A percentile compares a stretch with the other conserved stretches of the same genome.
These are phyloP conservation scores for Cryptus viduatorius DNA, from an alignment of 2,888 invertebrate species.

Conservation along the genomic window DNA sequence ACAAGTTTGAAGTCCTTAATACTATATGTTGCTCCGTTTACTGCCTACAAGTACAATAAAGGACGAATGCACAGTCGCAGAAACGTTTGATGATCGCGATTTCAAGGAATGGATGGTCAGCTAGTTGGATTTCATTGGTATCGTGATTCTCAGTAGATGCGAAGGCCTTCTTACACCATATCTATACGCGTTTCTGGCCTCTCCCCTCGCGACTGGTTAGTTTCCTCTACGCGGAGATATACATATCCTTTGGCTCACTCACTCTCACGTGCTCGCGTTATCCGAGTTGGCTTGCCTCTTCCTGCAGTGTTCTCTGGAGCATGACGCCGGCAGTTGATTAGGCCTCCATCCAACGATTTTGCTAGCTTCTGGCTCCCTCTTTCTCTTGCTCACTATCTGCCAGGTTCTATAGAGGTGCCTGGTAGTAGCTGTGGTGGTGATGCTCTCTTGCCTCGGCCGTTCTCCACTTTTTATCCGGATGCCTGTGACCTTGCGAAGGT, in stretches of 20 bases:
- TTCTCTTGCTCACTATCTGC: conserved; percentile 69
- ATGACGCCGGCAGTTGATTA: conserved; percentile 85
- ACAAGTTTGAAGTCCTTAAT: no score
- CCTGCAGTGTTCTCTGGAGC: conserved; percentile 80
- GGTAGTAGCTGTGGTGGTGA: conserved; percentile 43
- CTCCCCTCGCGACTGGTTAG: conserved; percentile 26
- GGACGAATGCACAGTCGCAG: neutral
- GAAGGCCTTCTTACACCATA: conserved; percentile 58
- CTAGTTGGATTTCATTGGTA: conserved; percentile 54
- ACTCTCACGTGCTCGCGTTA: conserved; percentile 65
- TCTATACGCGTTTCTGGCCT: conserved; percentile 32
- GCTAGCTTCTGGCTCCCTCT: conserved; percentile 70
- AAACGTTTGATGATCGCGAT: conserved; percentile 56
- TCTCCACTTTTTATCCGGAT: conserved; percentile 76
- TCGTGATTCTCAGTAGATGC: conserved; percentile 62
- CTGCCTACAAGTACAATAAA: neutral
- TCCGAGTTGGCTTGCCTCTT: conserved; percentile 64
- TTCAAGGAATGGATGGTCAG: conserved; percentile 59
- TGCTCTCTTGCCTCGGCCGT: conserved; percentile 65
- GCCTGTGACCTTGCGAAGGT: conserved; percentile 84
- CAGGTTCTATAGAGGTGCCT: conserved; percentile 64
- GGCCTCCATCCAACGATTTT: conserved; percentile 75
- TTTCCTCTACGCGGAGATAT: neutral
- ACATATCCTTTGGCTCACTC: conserved; percentile 32
- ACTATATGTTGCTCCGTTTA: neutral